Evolutionary conservation across 2,888 invertebrate species (phyloP).

Genomic region (Quadroppia sp.): DNA sequence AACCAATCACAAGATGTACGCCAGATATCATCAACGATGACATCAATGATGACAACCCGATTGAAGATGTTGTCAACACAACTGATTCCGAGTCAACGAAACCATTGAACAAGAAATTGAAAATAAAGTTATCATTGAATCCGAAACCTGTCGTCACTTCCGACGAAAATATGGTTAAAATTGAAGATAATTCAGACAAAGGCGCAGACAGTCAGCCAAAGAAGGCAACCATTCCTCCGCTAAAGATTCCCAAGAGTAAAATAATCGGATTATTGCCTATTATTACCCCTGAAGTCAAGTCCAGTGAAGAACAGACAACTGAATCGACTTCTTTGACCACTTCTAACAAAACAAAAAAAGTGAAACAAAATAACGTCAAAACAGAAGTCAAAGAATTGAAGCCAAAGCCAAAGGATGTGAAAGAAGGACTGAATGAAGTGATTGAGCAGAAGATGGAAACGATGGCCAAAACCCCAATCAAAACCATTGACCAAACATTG

Average conservation of each 20-base stretch:
- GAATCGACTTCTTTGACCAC: neutral
- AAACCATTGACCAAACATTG: neutral
- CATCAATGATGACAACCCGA: neutral
- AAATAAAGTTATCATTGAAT: constrained; percentile 6
- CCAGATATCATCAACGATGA: constrained; percentile 14
- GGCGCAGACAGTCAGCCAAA: constrained; percentile 43
- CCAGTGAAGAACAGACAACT: neutral
- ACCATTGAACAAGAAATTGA: constrained; percentile 11
- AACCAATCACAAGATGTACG: neutral
- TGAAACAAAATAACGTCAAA: neutral
- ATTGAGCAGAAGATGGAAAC: neutral
- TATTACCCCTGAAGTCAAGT: neutral
- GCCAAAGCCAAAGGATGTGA: no score
- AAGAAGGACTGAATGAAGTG: neutral
- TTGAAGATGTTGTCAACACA: neutral
- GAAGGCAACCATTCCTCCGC: constrained; percentile 24
- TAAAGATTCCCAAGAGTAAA: constrained; percentile 29
- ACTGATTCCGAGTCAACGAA: neutral
- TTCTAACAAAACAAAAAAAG: neutral
- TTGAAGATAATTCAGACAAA: constrained; percentile 49
- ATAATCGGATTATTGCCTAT: constrained; percentile 9
- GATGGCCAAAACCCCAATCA: no score
- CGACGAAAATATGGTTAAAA: constrained; percentile 29
- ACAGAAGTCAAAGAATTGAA: neutral
- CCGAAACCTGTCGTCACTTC: neutral